Base-by-base conservation (phyloP, 2,888 invertebrate species). In the Synergus japonicus region DNA sequence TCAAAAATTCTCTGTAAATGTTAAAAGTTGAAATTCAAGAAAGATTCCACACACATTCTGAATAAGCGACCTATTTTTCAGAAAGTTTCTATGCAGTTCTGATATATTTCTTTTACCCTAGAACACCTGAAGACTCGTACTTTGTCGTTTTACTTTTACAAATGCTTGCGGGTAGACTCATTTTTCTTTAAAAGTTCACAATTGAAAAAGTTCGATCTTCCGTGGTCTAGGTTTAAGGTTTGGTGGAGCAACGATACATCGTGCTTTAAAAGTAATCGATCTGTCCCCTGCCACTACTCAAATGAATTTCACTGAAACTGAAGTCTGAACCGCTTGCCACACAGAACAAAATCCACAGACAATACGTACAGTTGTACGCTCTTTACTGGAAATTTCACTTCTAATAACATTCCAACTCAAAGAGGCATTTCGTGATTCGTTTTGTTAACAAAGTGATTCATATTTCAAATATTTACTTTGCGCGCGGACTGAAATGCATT, bases 201-300 rank as follows among this genome's bases (percentile, higher is more conserved):
- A 58, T 18, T 9, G n/a, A 15, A 9, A 58, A n/a, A 58, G 54
- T 58, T 58, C 54, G 54, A 58, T 9, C n/a, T 18, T 58, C 54
- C 3, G 54, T 58, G 54, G 54, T 18, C 18, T 18, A 58, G 9
- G 2, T 58, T 18, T n/a, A 54, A 8, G 8, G n/a, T n/a, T 54
- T n/a, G n/a, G n/a, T n/a, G 8, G 13, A 54, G 54, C 18, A 79
- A 81, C 82, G 81, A 86, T 84, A 85, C 84, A 85, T 85, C 81
- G 85, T 77, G 76, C 81, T 80, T 83, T 85, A 83, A 85, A 85
- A 86, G 88, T 87, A 86, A 89, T 89, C 89, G 89, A 89, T 90
- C 88, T 87, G 86, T 87, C 86, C 86, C 84, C 82, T 83, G 86
- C 85, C 84, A 81, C 84, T 81, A 86, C 85, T 87, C 87, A 89